Evolutionary conservation across 2,888 invertebrate species (phyloP), one percentile per base, ranked within the genome.

Genomic region (Acleris laterana): DNA sequence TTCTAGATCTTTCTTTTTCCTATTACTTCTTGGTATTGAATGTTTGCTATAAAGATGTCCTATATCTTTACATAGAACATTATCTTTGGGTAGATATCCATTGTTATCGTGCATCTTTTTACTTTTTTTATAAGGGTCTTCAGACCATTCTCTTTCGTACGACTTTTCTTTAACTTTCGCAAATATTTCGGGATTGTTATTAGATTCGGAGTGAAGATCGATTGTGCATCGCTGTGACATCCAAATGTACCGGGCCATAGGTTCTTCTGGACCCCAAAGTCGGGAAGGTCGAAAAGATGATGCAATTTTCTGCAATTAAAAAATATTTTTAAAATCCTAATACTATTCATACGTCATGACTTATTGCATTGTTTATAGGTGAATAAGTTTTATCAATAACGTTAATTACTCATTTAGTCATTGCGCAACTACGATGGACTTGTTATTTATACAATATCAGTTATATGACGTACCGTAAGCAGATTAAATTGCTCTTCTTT

Each of bases 401-500:
- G 7, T 25, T 25, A 25, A 25, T 25, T 25, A 32, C 2, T 3
- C 32, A 32, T 32, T 32, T 32, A 9, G 28, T 28, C 2, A 28
- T 32, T 32, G 32, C 5, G 9, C 32, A 9, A 32, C 3, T 32
- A 32, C 32, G 3, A 9, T 32, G 9, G 3, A 32, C 32, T 32
- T 32, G 32, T 32, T 32, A 32, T 32, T 32, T 9, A 32, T 32
- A 32, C 9, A 28, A 28, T 0, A 28, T 9, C 7, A 38, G 11
- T 38, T 38, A 38, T 13, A 38, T 38, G 38, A 38, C 38, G 38
- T 55, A 92, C 93, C 57, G 90, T 78, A 46, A 85, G 70, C 22
- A 93, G 83, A 80, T 93, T 93, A 76, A 84, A 93, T 66, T 93
- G 92, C 67, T 93, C 92, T 66, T 93, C 92, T 62, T 91, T 92